These are phyloP conservation scores for Mayetiola destructor DNA, from an alignment of 2,888 invertebrate genomes.

Conservation along the genomic window DNA sequence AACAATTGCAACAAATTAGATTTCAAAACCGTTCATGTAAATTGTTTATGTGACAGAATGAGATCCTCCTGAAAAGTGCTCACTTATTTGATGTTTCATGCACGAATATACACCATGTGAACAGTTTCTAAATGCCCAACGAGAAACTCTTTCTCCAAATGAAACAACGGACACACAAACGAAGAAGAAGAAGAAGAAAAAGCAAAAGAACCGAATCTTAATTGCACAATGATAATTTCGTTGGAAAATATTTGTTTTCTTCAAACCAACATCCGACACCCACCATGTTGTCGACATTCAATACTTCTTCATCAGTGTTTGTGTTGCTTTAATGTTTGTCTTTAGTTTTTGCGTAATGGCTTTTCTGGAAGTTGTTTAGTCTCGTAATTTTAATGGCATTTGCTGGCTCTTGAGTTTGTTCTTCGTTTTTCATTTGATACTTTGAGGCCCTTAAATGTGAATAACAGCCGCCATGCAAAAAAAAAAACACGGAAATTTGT, in stretches of 20 bases:
- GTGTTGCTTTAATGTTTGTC: too few relatives aligned
- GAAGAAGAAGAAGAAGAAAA: background rate
- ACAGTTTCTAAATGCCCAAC: constrained; percentile 3
- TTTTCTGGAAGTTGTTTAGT: constrained; percentile 8
- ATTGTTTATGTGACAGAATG: too few relatives aligned
- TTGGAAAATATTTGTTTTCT: too few relatives aligned
- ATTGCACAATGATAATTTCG: constrained; percentile 10
- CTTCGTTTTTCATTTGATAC: background rate
- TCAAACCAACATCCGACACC: too few relatives aligned
- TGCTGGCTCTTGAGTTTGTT: background rate
- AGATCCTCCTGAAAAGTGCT: too few relatives aligned
- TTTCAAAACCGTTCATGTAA: too few relatives aligned
- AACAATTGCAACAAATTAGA: too few relatives aligned
- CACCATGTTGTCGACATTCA: too few relatives aligned
- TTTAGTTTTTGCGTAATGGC: constrained; percentile 11
- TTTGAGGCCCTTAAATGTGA: background rate
- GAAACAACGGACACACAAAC: background rate
- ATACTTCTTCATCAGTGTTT: too few relatives aligned
- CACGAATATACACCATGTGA: too few relatives aligned
- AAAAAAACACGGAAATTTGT: background rate
- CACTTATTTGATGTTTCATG: too few relatives aligned
- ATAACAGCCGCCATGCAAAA: background rate
- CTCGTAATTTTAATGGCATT: background rate
- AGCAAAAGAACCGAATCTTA: constrained; percentile 11
- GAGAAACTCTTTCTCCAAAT: too few relatives aligned